Evolutionary conservation across 2,797 vertebrate genomes (phyloP).

Genomic region (Acanthurus tractus): DNA sequence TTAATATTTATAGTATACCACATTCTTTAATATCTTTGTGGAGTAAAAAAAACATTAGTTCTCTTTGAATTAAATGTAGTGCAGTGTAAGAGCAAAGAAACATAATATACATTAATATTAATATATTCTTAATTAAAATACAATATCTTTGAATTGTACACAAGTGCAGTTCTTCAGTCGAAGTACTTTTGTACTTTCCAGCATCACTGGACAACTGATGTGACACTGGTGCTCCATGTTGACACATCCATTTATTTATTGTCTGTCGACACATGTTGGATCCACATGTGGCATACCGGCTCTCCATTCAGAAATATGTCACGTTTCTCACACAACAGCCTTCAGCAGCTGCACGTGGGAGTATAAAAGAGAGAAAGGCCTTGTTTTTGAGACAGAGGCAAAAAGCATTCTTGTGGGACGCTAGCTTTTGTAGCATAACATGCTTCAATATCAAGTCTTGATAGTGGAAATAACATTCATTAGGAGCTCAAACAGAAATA

Average conservation of each 20-base stretch:
- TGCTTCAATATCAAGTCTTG: conserved; percentile 41
- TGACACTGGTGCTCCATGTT: conserved; percentile 10
- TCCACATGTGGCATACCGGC: conserved; percentile 7
- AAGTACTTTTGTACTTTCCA: not conserved
- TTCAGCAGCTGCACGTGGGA: conserved; percentile 26
- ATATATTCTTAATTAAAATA: too few relatives aligned
- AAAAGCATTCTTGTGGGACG: conserved; percentile 26
- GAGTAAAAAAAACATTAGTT: not conserved
- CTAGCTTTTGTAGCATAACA: conserved; percentile 56
- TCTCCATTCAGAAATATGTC: conserved; percentile 29
- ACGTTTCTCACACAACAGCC: conserved; percentile 23
- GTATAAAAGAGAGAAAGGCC: conserved; percentile 20
- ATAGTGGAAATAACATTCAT: conserved; percentile 60
- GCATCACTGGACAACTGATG: not conserved
- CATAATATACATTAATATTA: too few relatives aligned
- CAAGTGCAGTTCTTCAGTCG: not conserved
- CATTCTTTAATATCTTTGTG: not conserved
- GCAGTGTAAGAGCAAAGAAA: too few relatives aligned
- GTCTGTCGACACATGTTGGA: conserved; percentile 15
- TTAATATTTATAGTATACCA: not conserved
- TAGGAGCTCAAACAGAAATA: conserved; percentile 63
- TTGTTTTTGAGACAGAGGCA: conserved; percentile 13
- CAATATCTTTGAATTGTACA: not conserved
- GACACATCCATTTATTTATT: conserved; percentile 12
- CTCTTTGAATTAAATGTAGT: not conserved